Percentiles rank a stretch among this genome's conserved stretches.
Conservation (phyloP, 2,113 vertebrate species). For the Malurus alboscapulatus region DNA sequence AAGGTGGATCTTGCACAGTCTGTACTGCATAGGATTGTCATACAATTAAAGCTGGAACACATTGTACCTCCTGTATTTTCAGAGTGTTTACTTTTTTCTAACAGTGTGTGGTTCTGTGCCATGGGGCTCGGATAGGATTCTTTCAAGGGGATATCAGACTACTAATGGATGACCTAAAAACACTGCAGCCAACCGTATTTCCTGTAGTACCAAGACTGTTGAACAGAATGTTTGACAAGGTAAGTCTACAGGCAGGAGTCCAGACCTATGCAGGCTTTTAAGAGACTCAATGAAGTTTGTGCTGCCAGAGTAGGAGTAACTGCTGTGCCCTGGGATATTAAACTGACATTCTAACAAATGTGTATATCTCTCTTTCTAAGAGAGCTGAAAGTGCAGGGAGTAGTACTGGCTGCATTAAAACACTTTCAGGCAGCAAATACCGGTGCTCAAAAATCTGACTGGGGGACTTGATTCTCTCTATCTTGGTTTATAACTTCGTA, state of each 20-base stretch:
- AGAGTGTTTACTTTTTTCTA: neutral
- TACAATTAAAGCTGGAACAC: neutral
- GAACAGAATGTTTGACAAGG: conserved; percentile 98
- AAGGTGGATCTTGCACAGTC: neutral
- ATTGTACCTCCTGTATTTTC: neutral
- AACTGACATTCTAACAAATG: neutral
- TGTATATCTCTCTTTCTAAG: neutral
- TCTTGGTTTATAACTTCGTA: neutral
- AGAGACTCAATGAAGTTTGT: neutral
- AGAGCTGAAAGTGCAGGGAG: neutral
- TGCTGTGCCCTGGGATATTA: neutral
- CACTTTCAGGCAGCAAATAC: neutral
- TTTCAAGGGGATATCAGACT: conserved; percentile 97
- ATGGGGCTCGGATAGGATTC: conserved; percentile 92
- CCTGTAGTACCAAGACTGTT: conserved; percentile 93
- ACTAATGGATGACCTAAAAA: conserved; percentile 97
- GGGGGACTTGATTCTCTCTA: neutral
- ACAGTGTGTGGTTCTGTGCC: conserved; percentile 86
- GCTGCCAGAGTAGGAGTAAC: neutral
- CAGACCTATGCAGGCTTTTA: neutral
- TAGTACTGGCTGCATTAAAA: neutral
- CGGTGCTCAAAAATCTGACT: neutral
- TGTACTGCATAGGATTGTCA: neutral
- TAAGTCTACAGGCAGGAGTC: conserved; percentile 60
- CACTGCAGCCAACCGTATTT: conserved; percentile 89